These are phyloP conservation scores for Luscinia megarhynchos DNA, from an alignment of 2,797 vertebrate species.

Conservation along the genomic window DNA sequence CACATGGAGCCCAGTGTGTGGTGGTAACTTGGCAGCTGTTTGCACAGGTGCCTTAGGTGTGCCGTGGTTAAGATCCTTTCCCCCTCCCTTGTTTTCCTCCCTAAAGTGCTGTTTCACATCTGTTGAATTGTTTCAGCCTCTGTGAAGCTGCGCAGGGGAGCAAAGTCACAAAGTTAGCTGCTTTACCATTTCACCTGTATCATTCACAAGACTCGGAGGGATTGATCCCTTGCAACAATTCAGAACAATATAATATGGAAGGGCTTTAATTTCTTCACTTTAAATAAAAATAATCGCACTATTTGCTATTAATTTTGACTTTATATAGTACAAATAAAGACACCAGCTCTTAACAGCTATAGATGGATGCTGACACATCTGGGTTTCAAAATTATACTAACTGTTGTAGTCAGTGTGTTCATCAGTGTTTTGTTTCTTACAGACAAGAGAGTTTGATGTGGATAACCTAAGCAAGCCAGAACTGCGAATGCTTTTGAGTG, in stretches of 20 bases:
- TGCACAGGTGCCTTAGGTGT: not conserved
- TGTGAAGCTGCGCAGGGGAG: not conserved
- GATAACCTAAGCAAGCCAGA: conserved; percentile 95
- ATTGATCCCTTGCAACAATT: not conserved
- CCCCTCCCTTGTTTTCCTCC: not conserved
- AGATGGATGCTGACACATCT: not conserved
- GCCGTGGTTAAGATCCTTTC: not conserved
- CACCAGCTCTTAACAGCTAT: not conserved
- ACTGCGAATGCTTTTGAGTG: conserved; percentile 91
- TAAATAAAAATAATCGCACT: not conserved
- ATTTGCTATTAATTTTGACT: not conserved
- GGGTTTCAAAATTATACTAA: not conserved
- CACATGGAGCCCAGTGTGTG: not conserved
- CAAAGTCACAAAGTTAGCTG: not conserved
- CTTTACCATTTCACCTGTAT: not conserved
- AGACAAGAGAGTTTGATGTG: conserved; percentile 97
- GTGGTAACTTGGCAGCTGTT: not conserved
- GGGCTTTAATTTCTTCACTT: not conserved
- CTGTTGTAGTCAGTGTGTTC: not conserved
- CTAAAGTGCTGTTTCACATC: not conserved
- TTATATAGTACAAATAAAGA: not conserved
- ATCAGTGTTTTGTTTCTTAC: conserved; percentile 69
- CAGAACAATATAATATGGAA: not conserved
- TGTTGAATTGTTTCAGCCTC: not conserved
- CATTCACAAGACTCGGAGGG: not conserved